A percentile compares a stretch with the other conserved stretches of the same genome.
phyloP scores from a whole-genome alignment of 2,113 vertebrate genomes.

The Melanocharis versteri region DNA sequence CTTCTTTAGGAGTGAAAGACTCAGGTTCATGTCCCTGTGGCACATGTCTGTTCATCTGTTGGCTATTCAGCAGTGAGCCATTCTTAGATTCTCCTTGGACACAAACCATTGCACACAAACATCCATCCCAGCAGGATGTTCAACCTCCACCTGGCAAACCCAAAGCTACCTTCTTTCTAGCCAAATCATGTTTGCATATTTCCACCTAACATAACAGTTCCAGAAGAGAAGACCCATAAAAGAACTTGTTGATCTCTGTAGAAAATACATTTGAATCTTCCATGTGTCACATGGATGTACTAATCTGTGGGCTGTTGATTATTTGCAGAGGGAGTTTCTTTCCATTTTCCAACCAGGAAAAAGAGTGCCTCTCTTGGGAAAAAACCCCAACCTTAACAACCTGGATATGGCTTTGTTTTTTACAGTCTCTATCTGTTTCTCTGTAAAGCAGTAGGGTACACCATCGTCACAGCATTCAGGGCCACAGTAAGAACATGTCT shows the following conservation, averaged over 20 bases:
- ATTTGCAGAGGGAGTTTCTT: not conserved
- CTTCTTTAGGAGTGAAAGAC: not conserved
- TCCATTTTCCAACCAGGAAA: not conserved
- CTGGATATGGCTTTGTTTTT: fast-evolving
- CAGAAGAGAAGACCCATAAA: not conserved
- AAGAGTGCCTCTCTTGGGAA: fast-evolving
- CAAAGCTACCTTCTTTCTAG: not conserved
- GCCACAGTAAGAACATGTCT: not conserved
- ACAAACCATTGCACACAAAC: not conserved
- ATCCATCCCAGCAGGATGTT: not conserved
- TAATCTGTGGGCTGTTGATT: not conserved
- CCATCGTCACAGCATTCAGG: not conserved
- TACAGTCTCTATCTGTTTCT: not conserved
- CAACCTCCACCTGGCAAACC: not conserved
- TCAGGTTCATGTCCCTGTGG: not conserved
- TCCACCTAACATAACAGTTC: not conserved
- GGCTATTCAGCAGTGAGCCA: not conserved
- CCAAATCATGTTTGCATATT: not conserved
- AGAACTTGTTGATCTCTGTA: not conserved
- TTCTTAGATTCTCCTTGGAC: not conserved
- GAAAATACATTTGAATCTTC: not conserved
- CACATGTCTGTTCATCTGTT: not conserved
- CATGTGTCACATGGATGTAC: fast-evolving
- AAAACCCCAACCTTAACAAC: fast-evolving
- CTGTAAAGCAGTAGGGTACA: not conserved